phyloP scores from a whole-genome alignment of 2,888 invertebrate species.

The Peribatodes rhomboidaria region DNA sequence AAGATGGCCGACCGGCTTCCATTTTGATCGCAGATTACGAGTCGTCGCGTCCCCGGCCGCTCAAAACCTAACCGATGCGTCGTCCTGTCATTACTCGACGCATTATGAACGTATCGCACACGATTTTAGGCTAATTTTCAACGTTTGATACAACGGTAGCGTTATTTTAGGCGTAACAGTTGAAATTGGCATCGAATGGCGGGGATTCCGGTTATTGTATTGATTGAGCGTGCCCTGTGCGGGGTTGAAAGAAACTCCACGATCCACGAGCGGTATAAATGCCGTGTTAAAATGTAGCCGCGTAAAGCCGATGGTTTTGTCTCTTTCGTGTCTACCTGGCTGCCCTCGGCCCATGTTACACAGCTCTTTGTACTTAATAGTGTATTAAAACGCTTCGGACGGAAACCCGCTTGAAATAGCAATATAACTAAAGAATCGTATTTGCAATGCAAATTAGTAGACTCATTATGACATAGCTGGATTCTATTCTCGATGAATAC shows the following conservation, averaged over 20 bases:
- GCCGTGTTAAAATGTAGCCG: slow-evolving; percentile 71
- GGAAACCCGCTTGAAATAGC: slow-evolving; percentile 41
- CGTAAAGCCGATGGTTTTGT: slow-evolving; percentile 68
- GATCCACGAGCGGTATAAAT: slow-evolving; percentile 61
- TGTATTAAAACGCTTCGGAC: slow-evolving; percentile 44
- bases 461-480: slow-evolving; percentile 34
- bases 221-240: slow-evolving; percentile 67
- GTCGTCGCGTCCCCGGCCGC: slow-evolving; percentile 74
- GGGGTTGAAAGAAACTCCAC: slow-evolving; percentile 65
- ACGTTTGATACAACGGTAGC: slow-evolving; percentile 76
- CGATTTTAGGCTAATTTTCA: slow-evolving; percentile 83
- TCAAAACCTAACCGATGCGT: slow-evolving; percentile 80
- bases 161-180: slow-evolving; percentile 51
- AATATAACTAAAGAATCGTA: slow-evolving; percentile 38
- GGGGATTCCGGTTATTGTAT: slow-evolving; percentile 69
- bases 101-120: slow-evolving; percentile 80
- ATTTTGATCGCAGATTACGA: slow-evolving; percentile 86
- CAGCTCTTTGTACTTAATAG: slow-evolving; percentile 45
- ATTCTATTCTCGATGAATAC: slow-evolving; percentile 27
- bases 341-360: slow-evolving; percentile 36
- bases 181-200: slow-evolving; percentile 44
- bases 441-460: slow-evolving; percentile 45
- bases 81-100: slow-evolving; percentile 69
- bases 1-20: slow-evolving; percentile 84
- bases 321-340: slow-evolving; percentile 68